Conservation (phyloP, 2,797 vertebrate genomes). For the Pseudochaenichthys georgianus region DNA sequence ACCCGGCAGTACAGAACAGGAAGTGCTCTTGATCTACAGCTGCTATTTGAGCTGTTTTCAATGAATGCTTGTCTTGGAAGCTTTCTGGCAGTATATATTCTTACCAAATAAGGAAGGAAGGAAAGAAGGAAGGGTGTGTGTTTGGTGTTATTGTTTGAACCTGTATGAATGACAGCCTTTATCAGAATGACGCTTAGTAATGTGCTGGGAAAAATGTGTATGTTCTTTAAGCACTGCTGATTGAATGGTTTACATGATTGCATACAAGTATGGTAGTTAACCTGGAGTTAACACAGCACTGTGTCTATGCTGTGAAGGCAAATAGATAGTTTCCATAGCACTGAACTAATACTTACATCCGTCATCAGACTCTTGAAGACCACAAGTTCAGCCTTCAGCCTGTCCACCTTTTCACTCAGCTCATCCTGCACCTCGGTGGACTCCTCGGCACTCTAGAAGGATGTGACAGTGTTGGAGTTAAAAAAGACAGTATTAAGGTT, state of each 20-base stretch:
- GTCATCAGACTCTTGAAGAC: constrained; percentile 98
- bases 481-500: not conserved
- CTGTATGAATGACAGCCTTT: constrained; percentile 18
- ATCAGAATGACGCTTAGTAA: constrained; percentile 17
- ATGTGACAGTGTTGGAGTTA: constrained; percentile 23
- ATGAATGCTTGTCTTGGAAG: constrained; percentile 54
- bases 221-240: constrained; percentile 14
- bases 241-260: not conserved
- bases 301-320: constrained; percentile 4
- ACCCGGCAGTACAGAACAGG: constrained; percentile 55
- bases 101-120: constrained; percentile 49
- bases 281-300: constrained; percentile 5
- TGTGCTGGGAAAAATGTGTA: constrained; percentile 10
- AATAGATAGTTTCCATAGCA: constrained; percentile 7
- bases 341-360: constrained; percentile 89
- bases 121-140: constrained; percentile 39
- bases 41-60: constrained; percentile 60
- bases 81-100: constrained; percentile 38
- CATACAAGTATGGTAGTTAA: not conserved
- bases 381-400: constrained; percentile 95
- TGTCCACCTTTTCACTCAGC: constrained; percentile 93
- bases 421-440: constrained; percentile 92
- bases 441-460: constrained; percentile 89
- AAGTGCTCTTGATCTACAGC: constrained; percentile 59
- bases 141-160: constrained; percentile 11